Base-by-base conservation (phyloP, 2,113 vertebrate genomes). In the Girardinichthys multiradiatus region DNA sequence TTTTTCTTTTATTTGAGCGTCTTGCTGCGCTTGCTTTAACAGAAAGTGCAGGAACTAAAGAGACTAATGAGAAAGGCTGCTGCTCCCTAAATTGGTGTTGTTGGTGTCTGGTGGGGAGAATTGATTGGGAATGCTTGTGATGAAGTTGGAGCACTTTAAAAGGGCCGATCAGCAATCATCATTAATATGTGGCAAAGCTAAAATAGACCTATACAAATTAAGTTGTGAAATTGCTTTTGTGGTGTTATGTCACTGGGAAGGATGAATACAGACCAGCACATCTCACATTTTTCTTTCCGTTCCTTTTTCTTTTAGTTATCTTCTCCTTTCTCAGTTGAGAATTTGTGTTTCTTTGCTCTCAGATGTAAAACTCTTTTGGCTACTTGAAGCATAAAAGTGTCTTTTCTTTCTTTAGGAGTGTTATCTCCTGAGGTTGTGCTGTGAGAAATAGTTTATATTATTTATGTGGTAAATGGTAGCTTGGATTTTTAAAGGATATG, bases 141-240 rank as follows among this genome's bases (percentile, higher is more conserved):
- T 93, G 91, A 93, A 94, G 90, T 92, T 88, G 86, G 86, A 90
- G 89, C 87, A 80, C 87, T 90, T 83, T 86, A 87, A 93, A 89
- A 81, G 87, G 86, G 90, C 85, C 84, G 88, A 92, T 94, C 80
- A 92, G 90, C 89, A 93, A 92, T 93, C 80, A 88, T 94, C 92
- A 93, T 93, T 94, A 95, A 92, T 94, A 91, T 87, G 93, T 86
- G 78, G 88, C 92, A 89, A 82, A 87, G 93, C 93, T 86, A 87
- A 95, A 95, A 94, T 90, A 95, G 89, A 92, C 81, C 80, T 90
- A 82, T 86, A 85, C 80, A 90, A 92, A 93, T 85, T 82, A 89
- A 86, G 91, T 63, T 89, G 86, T 92, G 89, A 93, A 94, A 93
- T 90, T 89, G 84, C 91, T 89, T 90, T 91, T 93, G 85, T 87